phyloP scores from a whole-genome alignment of 2,797 vertebrate species.

The Typhlichthys subterraneus region DNA sequence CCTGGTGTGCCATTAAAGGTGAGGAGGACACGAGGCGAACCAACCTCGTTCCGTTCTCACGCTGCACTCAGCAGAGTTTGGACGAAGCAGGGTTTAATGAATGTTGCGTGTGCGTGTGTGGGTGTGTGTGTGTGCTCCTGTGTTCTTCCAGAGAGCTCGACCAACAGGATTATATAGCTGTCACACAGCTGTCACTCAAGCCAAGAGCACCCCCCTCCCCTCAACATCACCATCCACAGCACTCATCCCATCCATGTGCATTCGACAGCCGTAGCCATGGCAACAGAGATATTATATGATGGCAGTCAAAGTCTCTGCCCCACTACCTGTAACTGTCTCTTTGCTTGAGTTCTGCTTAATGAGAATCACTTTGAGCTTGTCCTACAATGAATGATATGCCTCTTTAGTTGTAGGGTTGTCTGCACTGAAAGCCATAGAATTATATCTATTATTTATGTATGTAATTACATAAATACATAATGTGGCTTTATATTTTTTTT shows the following conservation, averaged over 20 bases:
- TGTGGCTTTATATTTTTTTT: background rate
- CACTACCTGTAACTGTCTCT: constrained; percentile 45
- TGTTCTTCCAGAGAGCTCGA: too few species aligned
- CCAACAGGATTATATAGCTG: constrained; percentile 37
- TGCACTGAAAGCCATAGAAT: background rate
- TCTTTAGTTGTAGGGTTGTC: constrained; percentile 13
- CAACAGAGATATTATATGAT: constrained; percentile 60
- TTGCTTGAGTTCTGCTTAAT: constrained; percentile 36
- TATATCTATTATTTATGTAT: background rate
- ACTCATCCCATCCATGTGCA: constrained; percentile 28
- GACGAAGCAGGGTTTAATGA: constrained; percentile 48
- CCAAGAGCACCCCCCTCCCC: constrained; percentile 30
- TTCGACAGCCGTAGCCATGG: constrained; percentile 70
- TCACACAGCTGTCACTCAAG: constrained; percentile 61
- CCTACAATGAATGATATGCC: constrained; percentile 18
- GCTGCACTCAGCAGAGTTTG: constrained; percentile 6
- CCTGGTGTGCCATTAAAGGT: constrained; percentile 33
- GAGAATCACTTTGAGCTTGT: constrained; percentile 34
- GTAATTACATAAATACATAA: too few species aligned
- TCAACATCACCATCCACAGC: background rate
- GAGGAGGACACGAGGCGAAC: constrained; percentile 8
- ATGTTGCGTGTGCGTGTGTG: background rate
- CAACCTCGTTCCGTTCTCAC: constrained; percentile 19
- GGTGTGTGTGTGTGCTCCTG: background rate
- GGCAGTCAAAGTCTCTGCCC: constrained; percentile 43